Base-by-base conservation (phyloP, 1,140 invertebrate genomes). In the Linepithema humile region DNA sequence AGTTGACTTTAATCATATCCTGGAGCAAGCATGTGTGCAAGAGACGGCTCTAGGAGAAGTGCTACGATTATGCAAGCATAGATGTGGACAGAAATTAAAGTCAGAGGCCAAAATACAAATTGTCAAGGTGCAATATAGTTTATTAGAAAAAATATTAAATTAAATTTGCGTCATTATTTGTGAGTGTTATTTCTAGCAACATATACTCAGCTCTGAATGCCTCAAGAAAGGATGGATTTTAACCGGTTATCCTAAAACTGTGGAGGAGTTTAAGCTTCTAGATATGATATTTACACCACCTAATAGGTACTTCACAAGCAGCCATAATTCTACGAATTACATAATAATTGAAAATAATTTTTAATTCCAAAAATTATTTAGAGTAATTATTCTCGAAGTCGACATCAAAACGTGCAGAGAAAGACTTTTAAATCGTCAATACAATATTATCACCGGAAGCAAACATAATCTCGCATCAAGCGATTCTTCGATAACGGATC, bases 191-290 rank as follows among this genome's bases (percentile, higher is more conserved):
- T 64, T 83, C 57, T 10, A 94, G 92, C 86, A 92, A 72, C 85
- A 90, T 59, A 45, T 94, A 45, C 69, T 89, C 2, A 67, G 80
- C 6, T 74, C 95, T 78, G 95, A 96, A 75, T 96, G 95, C 86
- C 88, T 96, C 17, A 94, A 95, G 48, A 92, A 94, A 53, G 96
- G 96, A 0, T 96, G 96, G 96, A 93, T 96, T 26, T 88, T 96
- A 38, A 95, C 94, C 12, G 95, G 94, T 5, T 96, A 95, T 88
- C 95, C 96, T 0, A 93, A 91, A 10, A 94, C 90, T 3, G 94
- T 95, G 0, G 89, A 92, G 0, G 96, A 96, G 84, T 96, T 96
- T 70, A 95, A 95, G 86, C 86, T 95, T 12, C 86, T 96, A 2
- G 96, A 96, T 90, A 93, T 91, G 32, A 94, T 95, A 84, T 88